These are phyloP conservation scores for Cecidostiba fungosa DNA, from an alignment of 2,888 invertebrate genomes.

Conservation along the genomic window DNA sequence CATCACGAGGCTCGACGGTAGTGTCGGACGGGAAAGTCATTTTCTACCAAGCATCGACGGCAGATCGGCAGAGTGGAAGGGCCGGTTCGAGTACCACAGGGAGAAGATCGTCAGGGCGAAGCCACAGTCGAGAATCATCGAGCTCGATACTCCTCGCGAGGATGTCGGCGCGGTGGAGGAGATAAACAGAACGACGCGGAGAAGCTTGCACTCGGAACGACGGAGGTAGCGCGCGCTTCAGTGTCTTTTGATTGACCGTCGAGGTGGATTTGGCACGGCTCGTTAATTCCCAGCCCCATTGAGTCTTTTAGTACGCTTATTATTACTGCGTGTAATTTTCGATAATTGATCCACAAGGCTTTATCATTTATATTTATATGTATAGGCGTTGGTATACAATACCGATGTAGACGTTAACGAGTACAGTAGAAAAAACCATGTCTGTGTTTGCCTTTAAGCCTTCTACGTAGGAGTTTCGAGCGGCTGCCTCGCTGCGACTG, in stretches of 20 bases:
- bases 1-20: slow-evolving; percentile 49
- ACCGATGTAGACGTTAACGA: neutral
- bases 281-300: no score
- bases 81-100: slow-evolving; percentile 28
- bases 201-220: neutral
- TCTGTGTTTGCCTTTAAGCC: slow-evolving; percentile 60
- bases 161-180: neutral
- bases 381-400: neutral
- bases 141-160: slow-evolving; percentile 34
- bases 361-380: neutral
- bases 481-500: slow-evolving; percentile 73
- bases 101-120: slow-evolving; percentile 36
- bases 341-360: slow-evolving; percentile 2
- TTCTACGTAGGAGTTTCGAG: slow-evolving; percentile 72
- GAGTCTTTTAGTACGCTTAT: no score
- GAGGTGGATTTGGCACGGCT: slow-evolving; percentile 10
- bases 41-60: slow-evolving; percentile 41
- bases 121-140: neutral
- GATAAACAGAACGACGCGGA: neutral
- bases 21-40: neutral
- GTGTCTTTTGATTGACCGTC: neutral
- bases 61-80: slow-evolving; percentile 8
- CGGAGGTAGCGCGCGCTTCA: slow-evolving; percentile 35
- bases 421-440: slow-evolving; percentile 32
- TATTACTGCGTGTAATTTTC: no score